A percentile compares a stretch with the other conserved stretches of the same genome.
Evolutionary conservation across 2,797 vertebrate genomes (phyloP).

Genomic region (Tauraco hartlaubi): DNA sequence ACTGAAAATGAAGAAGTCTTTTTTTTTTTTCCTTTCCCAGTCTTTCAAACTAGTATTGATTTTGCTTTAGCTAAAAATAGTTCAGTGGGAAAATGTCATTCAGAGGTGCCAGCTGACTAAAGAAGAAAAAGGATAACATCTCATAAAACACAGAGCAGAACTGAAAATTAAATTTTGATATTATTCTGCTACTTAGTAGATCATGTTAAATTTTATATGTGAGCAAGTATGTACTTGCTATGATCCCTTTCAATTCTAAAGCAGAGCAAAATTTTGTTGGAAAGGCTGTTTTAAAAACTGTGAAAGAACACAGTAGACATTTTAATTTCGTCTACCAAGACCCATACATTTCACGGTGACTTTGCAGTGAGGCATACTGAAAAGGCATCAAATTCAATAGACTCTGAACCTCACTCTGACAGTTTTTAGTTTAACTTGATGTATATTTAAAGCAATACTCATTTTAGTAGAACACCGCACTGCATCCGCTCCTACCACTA

Average conservation of each 20-base stretch:
- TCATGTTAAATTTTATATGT: neutral
- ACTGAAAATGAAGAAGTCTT: slow-evolving; percentile 49
- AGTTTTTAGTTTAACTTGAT: neutral
- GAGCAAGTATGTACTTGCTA: neutral
- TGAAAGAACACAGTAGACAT: neutral
- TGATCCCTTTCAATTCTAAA: neutral
- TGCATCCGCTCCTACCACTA: rapidly evolving
- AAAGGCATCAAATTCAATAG: neutral
- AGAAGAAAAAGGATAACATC: slow-evolving; percentile 17
- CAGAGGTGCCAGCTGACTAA: slow-evolving; percentile 47
- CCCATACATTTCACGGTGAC: neutral
- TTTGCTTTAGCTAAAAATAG: slow-evolving; percentile 60
- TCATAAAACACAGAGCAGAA: neutral
- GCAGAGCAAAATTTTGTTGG: neutral
- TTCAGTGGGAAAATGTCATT: slow-evolving; percentile 59
- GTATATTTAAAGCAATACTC: neutral
- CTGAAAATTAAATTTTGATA: slow-evolving; percentile 26
- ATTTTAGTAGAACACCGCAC: neutral
- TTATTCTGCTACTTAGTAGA: slow-evolving; percentile 2
- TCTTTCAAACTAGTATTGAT: slow-evolving; percentile 63
- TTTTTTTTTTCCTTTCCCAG: slow-evolving; percentile 44
- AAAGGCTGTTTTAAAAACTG: slow-evolving; percentile 1
- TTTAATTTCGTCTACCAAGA: slow-evolving; percentile 29
- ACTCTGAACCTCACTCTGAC: neutral
- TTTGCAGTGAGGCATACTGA: neutral